phyloP scores from a whole-genome alignment of 2,797 vertebrate genomes.

The Karalla daura region DNA sequence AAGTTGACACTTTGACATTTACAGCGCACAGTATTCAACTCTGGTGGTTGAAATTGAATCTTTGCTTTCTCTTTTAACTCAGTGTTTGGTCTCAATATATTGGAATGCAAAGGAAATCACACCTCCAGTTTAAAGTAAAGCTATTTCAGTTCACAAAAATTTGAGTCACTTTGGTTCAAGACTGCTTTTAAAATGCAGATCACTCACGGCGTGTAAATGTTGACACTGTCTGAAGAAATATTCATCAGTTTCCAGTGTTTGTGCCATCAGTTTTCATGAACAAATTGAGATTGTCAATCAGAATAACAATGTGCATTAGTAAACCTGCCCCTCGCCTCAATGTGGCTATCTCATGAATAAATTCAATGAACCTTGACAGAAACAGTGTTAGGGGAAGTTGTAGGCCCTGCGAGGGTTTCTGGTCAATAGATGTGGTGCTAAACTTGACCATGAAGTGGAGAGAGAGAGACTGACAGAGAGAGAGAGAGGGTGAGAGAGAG shows the following conservation, averaged over 20 bases:
- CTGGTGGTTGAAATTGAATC: no score
- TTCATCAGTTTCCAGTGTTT: neutral
- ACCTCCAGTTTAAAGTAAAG: no score
- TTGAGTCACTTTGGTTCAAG: no score
- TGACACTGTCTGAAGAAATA: neutral
- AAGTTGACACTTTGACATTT: no score
- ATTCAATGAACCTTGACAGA: conserved; percentile 10
- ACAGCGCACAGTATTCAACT: no score
- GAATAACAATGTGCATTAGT: neutral
- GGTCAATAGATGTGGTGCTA: neutral
- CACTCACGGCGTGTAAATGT: neutral
- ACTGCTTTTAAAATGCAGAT: no score
- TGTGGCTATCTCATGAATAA: conserved; percentile 5
- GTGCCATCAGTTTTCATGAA: neutral
- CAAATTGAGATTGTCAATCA: neutral
- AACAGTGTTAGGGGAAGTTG: neutral
- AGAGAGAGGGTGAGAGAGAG: conserved; percentile 29
- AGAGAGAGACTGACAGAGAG: conserved; percentile 27
- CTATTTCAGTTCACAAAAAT: no score
- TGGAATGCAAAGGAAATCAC: no score
- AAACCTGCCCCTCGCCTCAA: neutral
- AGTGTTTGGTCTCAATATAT: no score
- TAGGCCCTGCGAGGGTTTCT: neutral
- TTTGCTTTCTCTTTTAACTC: no score
- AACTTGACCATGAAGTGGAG: conserved; percentile 15